Percentiles rank a stretch among this genome's conserved stretches.
Evolutionary conservation across 53 echinoderm and acorn worm species (phyloP).

Genomic region (Luidia sarsii): DNA sequence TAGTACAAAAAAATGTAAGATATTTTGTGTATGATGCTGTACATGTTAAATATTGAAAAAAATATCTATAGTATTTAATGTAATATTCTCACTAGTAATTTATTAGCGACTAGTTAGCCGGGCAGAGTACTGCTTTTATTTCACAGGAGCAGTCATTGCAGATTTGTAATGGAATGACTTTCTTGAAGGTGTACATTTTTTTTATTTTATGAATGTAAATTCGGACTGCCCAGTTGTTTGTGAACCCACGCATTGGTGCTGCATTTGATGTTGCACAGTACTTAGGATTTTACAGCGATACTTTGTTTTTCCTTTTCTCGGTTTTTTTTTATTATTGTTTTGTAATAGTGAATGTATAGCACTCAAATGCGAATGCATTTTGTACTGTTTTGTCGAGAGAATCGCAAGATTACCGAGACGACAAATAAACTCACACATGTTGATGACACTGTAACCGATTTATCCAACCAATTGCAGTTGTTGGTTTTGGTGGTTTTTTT

Average conservation of each 20-base stretch:
- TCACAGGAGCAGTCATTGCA: conserved; percentile 17
- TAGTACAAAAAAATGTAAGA: conserved; percentile 9
- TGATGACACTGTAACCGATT: conserved; percentile 11
- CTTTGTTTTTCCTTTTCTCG: too few species aligned
- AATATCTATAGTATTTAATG: conserved; percentile 58
- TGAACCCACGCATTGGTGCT: conserved; percentile 30
- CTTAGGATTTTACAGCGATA: conserved; percentile 14
- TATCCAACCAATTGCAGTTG: too few species aligned
- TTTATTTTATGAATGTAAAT: conserved; percentile 18
- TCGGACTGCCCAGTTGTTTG: neutral
- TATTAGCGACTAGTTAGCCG: conserved; percentile 43
- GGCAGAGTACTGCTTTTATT: conserved; percentile 22
- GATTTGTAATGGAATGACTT: conserved; percentile 33
- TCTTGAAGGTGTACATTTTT: conserved; percentile 39
- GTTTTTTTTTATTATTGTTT: conserved; percentile 22
- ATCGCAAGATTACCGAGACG: conserved; percentile 10
- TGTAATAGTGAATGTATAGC: conserved; percentile 44
- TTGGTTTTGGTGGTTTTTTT: too few species aligned
- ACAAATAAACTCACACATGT: conserved; percentile 27
- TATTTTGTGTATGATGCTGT: conserved; percentile 47
- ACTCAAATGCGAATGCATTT: conserved; percentile 47
- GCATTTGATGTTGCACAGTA: conserved; percentile 40
- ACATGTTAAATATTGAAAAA: conserved; percentile 48
- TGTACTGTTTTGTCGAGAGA: conserved; percentile 51
- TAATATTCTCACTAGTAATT: conserved; percentile 36